These are phyloP conservation scores for Agrochola lota DNA, from an alignment of 2,888 invertebrate species.

Conservation along the genomic window DNA sequence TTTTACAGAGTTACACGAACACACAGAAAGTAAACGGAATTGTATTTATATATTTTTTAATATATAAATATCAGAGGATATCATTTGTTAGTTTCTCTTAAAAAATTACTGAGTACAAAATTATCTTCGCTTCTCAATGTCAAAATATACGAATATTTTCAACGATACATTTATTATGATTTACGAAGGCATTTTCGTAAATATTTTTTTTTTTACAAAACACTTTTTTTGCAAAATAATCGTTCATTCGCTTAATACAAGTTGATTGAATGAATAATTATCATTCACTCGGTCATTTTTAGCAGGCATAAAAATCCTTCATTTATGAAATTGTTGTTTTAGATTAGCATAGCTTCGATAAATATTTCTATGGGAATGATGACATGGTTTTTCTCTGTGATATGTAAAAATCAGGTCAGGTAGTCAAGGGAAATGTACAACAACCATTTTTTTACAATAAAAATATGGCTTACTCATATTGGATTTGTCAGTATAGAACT, in stretches of 20 bases:
- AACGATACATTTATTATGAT: conserved; percentile 67
- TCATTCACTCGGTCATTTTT: conserved; percentile 37
- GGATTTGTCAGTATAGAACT: conserved; percentile 6
- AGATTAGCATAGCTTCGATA: conserved; percentile 29
- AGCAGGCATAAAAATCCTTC: conserved; percentile 5
- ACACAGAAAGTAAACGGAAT: conserved; percentile 69
- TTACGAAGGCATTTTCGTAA: conserved; percentile 71
- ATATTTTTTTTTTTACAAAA: conserved; percentile 41
- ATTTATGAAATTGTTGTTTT: conserved; percentile 9
- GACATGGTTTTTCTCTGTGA: conserved; percentile 57
- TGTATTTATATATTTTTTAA: conserved; percentile 64
- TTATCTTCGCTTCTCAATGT: conserved; percentile 74
- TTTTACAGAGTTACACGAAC: conserved; percentile 80
- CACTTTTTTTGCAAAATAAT: conserved; percentile 31
- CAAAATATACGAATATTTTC: conserved; percentile 66
- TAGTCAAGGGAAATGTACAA: conserved; percentile 26
- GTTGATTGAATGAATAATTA: conserved; percentile 25
- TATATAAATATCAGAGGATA: conserved; percentile 56
- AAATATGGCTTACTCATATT: conserved; percentile 2
- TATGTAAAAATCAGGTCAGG: conserved; percentile 63
- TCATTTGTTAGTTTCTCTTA: conserved; percentile 56
- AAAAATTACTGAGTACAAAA: conserved; percentile 82
- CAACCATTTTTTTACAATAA: conserved; percentile 9
- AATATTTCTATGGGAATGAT: conserved; percentile 20
- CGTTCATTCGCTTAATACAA: conserved; percentile 19